Conservation (phyloP, 2,797 vertebrate genomes). For the Apogon hyalosoma region DNA sequence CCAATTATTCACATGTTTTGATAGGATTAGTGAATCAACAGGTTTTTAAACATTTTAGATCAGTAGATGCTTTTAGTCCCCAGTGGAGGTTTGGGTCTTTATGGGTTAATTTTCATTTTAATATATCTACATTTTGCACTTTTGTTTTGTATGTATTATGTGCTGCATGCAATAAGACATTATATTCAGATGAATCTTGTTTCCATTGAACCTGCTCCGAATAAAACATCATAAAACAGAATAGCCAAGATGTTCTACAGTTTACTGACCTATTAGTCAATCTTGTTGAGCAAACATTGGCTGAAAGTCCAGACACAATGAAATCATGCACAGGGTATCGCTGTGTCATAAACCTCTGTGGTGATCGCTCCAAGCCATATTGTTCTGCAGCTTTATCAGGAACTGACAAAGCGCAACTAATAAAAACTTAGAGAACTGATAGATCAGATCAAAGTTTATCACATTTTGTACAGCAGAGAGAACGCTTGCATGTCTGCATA, state of each 20-base stretch:
- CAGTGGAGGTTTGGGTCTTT: too few species aligned
- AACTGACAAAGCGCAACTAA: slow-evolving; percentile 40
- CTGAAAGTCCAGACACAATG: slow-evolving; percentile 76
- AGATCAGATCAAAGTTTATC: slow-evolving; percentile 33
- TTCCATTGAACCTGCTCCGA: background rate
- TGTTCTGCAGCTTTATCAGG: slow-evolving; percentile 56
- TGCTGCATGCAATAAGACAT: too few species aligned
- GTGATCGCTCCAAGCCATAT: slow-evolving; percentile 31
- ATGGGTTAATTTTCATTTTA: too few species aligned
- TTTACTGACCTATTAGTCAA: slow-evolving; percentile 53
- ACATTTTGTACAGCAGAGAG: background rate
- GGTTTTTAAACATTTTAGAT: too few species aligned
- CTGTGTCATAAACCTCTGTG: slow-evolving; percentile 49
- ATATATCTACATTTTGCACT: too few species aligned
- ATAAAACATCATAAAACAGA: slow-evolving; percentile 5
- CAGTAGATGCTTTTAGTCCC: too few species aligned
- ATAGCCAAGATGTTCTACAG: slow-evolving; percentile 20
- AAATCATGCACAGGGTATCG: slow-evolving; percentile 57
- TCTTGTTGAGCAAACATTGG: slow-evolving; percentile 58
- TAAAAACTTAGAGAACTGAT: slow-evolving; percentile 31
- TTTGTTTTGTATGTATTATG: too few species aligned
- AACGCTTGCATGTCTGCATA: slow-evolving; percentile 4
- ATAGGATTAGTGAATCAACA: too few species aligned
- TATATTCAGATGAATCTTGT: background rate
- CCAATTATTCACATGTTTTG: too few species aligned